Percentiles rank a stretch among this genome's conserved stretches.
Conservation (phyloP, 2,797 vertebrate species). For the Ispidina lecontei region DNA sequence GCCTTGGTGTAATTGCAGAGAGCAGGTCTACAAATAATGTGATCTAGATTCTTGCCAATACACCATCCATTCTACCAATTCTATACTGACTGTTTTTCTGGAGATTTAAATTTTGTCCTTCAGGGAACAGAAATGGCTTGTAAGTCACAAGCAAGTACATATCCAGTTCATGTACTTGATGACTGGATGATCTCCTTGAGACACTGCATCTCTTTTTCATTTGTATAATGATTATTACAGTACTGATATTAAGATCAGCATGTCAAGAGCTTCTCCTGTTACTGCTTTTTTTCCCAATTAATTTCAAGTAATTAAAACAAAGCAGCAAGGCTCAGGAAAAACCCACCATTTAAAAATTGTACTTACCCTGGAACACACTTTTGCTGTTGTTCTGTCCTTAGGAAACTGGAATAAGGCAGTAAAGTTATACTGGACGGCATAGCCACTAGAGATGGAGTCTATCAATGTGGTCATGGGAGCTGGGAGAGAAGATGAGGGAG, state of each 20-base stretch:
- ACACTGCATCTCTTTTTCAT: neutral
- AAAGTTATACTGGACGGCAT: neutral
- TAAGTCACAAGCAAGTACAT: neutral
- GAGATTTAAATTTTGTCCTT: neutral
- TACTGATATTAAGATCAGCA: neutral
- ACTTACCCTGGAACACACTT: neutral
- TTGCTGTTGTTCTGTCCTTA: neutral
- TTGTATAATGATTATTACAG: neutral
- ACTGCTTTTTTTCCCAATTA: neutral
- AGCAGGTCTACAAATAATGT: neutral
- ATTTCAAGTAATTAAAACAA: neutral
- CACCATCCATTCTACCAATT: neutral
- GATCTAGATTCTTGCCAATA: neutral
- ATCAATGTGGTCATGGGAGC: neutral
- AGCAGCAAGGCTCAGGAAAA: neutral
- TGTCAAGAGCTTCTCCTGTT: neutral
- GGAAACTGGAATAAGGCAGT: neutral
- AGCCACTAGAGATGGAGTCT: neutral
- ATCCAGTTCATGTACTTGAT: neutral
- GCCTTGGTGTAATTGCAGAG: neutral
- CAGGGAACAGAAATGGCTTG: neutral
- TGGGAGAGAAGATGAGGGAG: neutral
- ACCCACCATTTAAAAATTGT: neutral
- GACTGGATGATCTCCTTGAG: neutral
- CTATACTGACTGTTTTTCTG: neutral